Evolutionary conservation across 2,797 vertebrate species (phyloP), one percentile per base, ranked within the genome.

Genomic region (Lateolabrax maculatus): DNA sequence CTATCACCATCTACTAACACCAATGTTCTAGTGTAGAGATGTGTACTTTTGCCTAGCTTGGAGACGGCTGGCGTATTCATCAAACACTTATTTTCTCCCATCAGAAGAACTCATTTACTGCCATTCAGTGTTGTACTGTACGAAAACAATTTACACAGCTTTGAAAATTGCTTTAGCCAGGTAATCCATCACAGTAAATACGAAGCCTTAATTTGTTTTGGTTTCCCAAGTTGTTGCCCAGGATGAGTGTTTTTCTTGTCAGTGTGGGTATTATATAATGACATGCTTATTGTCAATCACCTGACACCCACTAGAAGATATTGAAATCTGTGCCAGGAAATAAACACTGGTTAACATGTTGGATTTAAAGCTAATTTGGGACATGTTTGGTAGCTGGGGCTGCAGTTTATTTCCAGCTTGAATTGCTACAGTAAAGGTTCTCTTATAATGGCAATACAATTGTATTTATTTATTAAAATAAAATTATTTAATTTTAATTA

Each of bases 191-290:
- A 87, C 56, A 76, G 66, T 75, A 79, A 87, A 85, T 81, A 77
- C 16, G 15, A 77, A 94, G 89, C 86, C 74, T 84, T 95, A 94
- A 96, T 95, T 95, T 96, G 95, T 96, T 95, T 92, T 93, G 46
- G 75, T 85, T 81, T 77, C 80, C 70, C 64, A 80, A 64, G 65
- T 80, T 82, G 77, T 75, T 64, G 60, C 75, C 48, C 21, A 41
- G 36, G 77, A 84, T 69, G 63, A 83, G 84, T 60, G 69, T 84
- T 83, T n/a, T 80, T 85, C 61, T 76, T 81, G 64, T 85, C 72
- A 66, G 66, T 71, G 65, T 84, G 48, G 51, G 65, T 55, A 55
- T 79, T 71, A 57, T 57, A 62, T 68, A 72, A 78, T 49, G 16
- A 7, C 48, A 36, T 55, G 48, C 67, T 83, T 66, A 61, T 76